Percentiles rank a stretch among this genome's conserved stretches.
phyloP scores from a whole-genome alignment of 2,797 vertebrate species.

The Coracias cyanogaster region DNA sequence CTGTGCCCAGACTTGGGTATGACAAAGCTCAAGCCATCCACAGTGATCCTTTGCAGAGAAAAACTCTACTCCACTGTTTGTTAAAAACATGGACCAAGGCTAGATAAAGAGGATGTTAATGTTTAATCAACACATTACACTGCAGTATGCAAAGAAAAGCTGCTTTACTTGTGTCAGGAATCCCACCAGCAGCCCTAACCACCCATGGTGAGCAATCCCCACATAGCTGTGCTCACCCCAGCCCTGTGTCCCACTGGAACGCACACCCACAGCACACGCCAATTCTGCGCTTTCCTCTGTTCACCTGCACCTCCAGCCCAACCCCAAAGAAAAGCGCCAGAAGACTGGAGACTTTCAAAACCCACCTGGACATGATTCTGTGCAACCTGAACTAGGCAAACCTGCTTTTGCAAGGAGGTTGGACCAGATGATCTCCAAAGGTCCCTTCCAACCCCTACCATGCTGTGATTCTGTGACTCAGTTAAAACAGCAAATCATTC shows the following conservation, averaged over 20 bases:
- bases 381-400: background rate
- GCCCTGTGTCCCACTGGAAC: background rate
- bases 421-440: background rate
- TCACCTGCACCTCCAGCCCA: background rate
- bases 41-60: background rate
- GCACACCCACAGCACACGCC: background rate
- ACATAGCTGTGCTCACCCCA: accelerated
- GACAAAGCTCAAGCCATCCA: background rate
- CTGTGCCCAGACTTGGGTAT: background rate
- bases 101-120: background rate
- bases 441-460: background rate
- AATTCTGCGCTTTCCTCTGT: background rate
- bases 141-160: background rate
- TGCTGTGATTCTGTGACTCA: background rate
- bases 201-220: background rate
- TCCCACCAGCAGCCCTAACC: background rate
- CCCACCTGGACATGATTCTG: background rate
- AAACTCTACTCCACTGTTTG: background rate
- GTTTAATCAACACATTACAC: background rate
- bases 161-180: background rate
- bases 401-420: background rate
- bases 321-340: background rate
- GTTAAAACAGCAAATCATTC: background rate
- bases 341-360: background rate
- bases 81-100: background rate